These are phyloP conservation scores for Exaiptasia diaphana DNA, from an alignment of 64 coral and sea anemone genomes.

Conservation along the genomic window DNA sequence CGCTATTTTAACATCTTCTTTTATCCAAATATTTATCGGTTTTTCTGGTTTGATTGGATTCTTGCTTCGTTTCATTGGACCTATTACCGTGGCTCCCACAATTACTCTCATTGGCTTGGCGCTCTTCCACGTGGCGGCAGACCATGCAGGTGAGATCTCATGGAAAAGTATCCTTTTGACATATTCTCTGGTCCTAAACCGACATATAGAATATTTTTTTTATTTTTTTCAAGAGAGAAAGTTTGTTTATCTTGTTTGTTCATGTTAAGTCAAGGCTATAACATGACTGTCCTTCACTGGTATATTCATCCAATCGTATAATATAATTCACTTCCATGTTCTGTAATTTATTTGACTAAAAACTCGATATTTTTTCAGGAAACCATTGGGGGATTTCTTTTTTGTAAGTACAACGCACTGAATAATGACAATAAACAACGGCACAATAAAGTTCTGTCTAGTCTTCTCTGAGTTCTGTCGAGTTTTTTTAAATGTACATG, in stretches of 20 bases:
- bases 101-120: conserved; percentile 77
- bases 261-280: background rate
- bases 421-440: background rate
- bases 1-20: conserved; percentile 74
- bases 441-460: too few relatives aligned
- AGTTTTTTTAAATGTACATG: too few relatives aligned
- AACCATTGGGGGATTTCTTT: conserved; percentile 55
- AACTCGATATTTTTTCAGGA: background rate
- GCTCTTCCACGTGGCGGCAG: conserved; percentile 55
- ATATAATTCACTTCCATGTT: too few relatives aligned
- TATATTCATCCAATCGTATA: too few relatives aligned
- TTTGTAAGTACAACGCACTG: background rate
- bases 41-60: conserved; percentile 76
- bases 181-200: background rate
- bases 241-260: background rate
- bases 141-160: conserved; percentile 62
- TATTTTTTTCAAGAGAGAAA: background rate
- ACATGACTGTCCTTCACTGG: too few relatives aligned
- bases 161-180: background rate
- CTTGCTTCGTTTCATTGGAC: conserved; percentile 69
- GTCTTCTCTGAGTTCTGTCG: too few relatives aligned
- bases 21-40: conserved; percentile 82
- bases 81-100: conserved; percentile 69
- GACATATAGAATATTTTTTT: background rate
- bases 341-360: too few relatives aligned